Evolutionary conservation across 2,888 invertebrate genomes (phyloP), one percentile per base, ranked within the genome.

Genomic region (Gastrophysa polygoni): DNA sequence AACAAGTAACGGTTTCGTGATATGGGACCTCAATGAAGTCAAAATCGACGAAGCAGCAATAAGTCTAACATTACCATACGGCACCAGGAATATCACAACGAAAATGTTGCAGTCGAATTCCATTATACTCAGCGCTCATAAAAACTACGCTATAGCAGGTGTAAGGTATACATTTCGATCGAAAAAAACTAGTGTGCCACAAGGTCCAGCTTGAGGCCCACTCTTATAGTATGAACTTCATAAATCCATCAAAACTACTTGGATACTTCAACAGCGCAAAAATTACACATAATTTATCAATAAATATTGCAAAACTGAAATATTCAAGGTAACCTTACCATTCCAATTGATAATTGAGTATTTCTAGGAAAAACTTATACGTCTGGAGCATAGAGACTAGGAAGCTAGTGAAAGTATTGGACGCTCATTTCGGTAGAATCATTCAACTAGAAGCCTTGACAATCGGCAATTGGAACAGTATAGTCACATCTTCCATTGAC

Each of bases 401-500:
- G 1, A 90, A 92, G 67, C 84, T 98, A 64, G 89, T 96, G 24
- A 98, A 98, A 82, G 88, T 95, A 1, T 82, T 98, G 17, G 98
- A 98, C 77, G 98, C 98, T 0, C 98, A 98, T 81, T 98, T 98
- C 73, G 98, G 96, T 0, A 85, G 98, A 63, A 98, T 98, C 10
- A 95, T 98, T 59, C 94, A 96, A 72, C 82, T 98, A 61, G 92
- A 92, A 71, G 90, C 96, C 0, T 83, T 98, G 38, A 93, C 92
- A 0, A 88, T 94, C 14, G 93, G 93, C 0, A 89, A 91, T 67
- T 95, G 95, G 95, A 95, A 95, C 79, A 93, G 93, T 79, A 90
- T 97, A 4, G 95, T 98, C 50, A 98, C 98, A 0, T 96, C 98
- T 0, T 98, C 98, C 0, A 96, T 98, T 51, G 98, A 99, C 81